Percentiles rank a stretch among this genome's conserved stretches.
Conservation (phyloP, 2,797 vertebrate species). For the Notolabrus celidotus region DNA sequence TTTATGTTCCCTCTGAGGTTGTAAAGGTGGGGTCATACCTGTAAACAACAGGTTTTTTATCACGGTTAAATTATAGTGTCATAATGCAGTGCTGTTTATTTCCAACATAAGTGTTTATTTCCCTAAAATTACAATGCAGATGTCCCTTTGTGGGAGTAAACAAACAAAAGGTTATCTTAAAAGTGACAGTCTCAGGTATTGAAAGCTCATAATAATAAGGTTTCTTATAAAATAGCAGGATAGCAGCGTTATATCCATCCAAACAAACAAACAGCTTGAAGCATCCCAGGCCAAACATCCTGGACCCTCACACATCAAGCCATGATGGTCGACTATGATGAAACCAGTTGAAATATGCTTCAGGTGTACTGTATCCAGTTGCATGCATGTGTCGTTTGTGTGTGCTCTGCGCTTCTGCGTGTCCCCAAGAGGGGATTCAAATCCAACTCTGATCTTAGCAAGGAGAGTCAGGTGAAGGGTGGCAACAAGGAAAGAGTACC, state of each 20-base stretch:
- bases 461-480: constrained; percentile 73
- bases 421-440: constrained; percentile 68
- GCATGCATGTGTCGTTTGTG: constrained; percentile 54
- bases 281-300: constrained; percentile 52
- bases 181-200: not conserved
- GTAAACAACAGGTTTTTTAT: constrained; percentile 52
- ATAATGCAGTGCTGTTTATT: constrained; percentile 23
- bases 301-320: constrained; percentile 59
- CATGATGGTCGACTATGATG: constrained; percentile 72
- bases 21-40: constrained; percentile 61
- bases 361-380: constrained; percentile 68
- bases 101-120: constrained; percentile 31
- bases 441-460: constrained; percentile 73
- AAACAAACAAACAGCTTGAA: constrained; percentile 48
- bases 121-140: not conserved
- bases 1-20: constrained; percentile 58
- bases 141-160: not conserved
- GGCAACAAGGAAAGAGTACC: constrained; percentile 69
- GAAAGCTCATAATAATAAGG: constrained; percentile 5
- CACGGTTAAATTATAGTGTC: constrained; percentile 49
- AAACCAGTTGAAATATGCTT: constrained; percentile 80
- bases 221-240: constrained; percentile 10
- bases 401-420: constrained; percentile 25
- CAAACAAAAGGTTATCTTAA: constrained; percentile 2
- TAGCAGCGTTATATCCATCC: constrained; percentile 13